Base-by-base conservation (phyloP, 2,797 vertebrate species). In the Natrix natrix region DNA sequence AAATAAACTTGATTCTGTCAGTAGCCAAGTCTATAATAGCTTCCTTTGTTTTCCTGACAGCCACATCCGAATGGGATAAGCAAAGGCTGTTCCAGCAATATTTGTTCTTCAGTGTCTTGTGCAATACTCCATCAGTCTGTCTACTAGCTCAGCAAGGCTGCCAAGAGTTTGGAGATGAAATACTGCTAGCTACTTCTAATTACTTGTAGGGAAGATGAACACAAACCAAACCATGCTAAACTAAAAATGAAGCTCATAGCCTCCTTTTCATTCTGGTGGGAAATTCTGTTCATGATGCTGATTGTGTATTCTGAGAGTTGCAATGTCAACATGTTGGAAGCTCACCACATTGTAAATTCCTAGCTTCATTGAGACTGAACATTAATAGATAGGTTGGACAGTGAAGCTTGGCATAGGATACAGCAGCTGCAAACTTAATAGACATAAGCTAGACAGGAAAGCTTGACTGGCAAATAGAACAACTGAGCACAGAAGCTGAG, bases 371-470 rank as follows among this genome's bases (percentile, higher is more conserved):
- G 55, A 66, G 66, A 55, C n/a, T 78, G 22, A 91, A 88, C 56
- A 60, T 87, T 88, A 91, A 88, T 26, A 74, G 66, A 74, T 89
- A 32, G 90, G 78, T 26, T 43, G 54, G 86, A 24, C 24, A 55
- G 56, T 8, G n/a, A 88, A 91, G 54, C 52, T 54, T 60, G n/a
- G 48, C 32, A 88, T 4, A n/a, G 56, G 22, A 83, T 92, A 28
- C 78, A 90, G 92, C 89, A 14, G 63, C 61, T 60, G 43, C 55
- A 93, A 92, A 95, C 63, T 94, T 32, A 92, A 93, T 88, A 90
- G 90, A 93, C 43, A 48, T 56, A 88, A 57, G 69, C 48, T 89
- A 93, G 37, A 43, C 66, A 78, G 28, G 48, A 57, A 37, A 61
- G 28, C 69, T 69, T 59, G 28, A 92, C 57, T 43, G 90, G 88